phyloP scores from a whole-genome alignment of 2,888 invertebrate species.

The Eupeodes latifasciatus region DNA sequence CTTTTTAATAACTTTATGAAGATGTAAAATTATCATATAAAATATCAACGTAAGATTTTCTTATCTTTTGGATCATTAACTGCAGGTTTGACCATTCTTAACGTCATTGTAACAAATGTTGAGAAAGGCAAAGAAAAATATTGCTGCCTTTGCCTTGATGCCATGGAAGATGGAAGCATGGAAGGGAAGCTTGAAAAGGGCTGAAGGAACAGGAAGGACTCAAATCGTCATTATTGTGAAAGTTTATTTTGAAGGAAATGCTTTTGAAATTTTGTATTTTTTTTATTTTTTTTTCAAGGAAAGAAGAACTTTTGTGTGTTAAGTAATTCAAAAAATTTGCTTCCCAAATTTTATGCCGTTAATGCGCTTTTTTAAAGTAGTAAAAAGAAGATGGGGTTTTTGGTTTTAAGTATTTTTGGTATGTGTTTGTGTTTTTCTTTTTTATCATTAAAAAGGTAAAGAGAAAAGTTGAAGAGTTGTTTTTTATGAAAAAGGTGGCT shows the following conservation, averaged over 20 bases:
- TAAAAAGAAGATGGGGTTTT: constrained; percentile 27
- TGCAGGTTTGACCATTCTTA: constrained; percentile 68
- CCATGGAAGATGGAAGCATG: constrained; percentile 7
- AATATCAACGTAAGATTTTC: constrained; percentile 33
- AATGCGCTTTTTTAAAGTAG: constrained; percentile 42
- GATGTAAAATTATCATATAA: constrained; percentile 55
- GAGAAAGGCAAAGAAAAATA: constrained; percentile 11
- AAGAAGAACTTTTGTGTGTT: constrained; percentile 47
- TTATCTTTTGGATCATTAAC: constrained; percentile 61
- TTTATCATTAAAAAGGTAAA: neutral
- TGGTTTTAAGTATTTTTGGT: neutral
- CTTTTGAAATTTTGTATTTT: neutral
- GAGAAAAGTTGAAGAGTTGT: neutral
- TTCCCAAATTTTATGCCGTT: constrained; percentile 47
- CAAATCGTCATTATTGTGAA: constrained; percentile 42
- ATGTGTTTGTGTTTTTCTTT: neutral
- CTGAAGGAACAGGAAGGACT: neutral
- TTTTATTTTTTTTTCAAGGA: neutral
- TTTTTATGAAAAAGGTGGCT: neutral
- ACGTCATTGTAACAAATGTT: constrained; percentile 54
- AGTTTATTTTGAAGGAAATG: constrained; percentile 45
- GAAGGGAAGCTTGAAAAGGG: neutral
- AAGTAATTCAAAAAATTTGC: constrained; percentile 52
- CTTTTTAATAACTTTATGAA: constrained; percentile 58
- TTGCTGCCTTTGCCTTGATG: neutral